These are phyloP conservation scores for Junonia oenone DNA, from an alignment of 2,888 invertebrate species.

Conservation along the genomic window DNA sequence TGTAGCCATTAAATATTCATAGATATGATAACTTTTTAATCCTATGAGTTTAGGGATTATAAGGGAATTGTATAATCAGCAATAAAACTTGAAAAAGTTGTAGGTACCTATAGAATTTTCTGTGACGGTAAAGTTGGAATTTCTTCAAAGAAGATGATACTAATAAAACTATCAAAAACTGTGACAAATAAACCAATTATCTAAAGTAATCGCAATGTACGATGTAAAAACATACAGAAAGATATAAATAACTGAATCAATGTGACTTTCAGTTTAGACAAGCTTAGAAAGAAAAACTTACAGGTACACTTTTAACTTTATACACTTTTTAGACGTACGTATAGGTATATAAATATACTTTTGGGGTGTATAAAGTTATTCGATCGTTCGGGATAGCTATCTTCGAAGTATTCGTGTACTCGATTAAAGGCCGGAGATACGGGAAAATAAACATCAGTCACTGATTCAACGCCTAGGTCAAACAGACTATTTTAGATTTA, in stretches of 20 bases:
- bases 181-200: not conserved
- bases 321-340: too few relatives aligned
- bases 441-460: slow-evolving; percentile 6
- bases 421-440: not conserved
- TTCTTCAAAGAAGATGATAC: not conserved
- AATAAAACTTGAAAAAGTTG: too few relatives aligned
- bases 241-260: slow-evolving; percentile 4
- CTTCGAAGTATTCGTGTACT: not conserved
- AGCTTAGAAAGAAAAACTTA: not conserved
- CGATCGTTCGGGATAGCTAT: too few relatives aligned
- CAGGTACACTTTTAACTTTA: too few relatives aligned
- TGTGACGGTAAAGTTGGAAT: not conserved
- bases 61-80: too few relatives aligned
- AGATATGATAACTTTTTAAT: not conserved
- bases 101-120: too few relatives aligned
- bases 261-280: slow-evolving; percentile 2
- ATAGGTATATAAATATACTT: too few relatives aligned
- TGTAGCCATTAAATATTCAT: slow-evolving; percentile 17
- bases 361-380: not conserved
- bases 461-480: slow-evolving; percentile 8
- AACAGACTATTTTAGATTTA: slow-evolving; percentile 19
- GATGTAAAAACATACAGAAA: slow-evolving; percentile 2
- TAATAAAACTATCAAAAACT: not conserved
- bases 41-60: not conserved
- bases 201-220: not conserved